Evolutionary conservation across 2,888 invertebrate species (phyloP).

Genomic region (Gonocerus acuteangulatus): DNA sequence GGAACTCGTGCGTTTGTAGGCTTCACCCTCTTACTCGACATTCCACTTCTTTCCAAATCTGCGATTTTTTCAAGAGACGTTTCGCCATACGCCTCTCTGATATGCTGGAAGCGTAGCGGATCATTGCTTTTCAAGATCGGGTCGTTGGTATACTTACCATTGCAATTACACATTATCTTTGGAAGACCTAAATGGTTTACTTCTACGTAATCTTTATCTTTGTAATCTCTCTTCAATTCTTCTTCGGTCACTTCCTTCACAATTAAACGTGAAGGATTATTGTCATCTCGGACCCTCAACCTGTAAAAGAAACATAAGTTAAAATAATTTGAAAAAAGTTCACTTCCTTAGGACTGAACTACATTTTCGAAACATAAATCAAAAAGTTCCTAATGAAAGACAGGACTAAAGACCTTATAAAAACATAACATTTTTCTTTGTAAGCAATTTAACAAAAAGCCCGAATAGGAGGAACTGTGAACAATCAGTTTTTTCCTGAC

Average conservation of each 20-base stretch:
- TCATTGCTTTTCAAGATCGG: conserved; percentile 23
- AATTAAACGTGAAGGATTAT: conserved; percentile 2
- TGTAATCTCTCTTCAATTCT: conserved; percentile 30
- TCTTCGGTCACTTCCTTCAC: conserved; percentile 26
- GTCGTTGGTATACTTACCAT: conserved; percentile 29
- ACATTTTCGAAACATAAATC: not conserved
- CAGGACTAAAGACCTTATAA: no score
- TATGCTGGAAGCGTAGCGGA: conserved; percentile 21
- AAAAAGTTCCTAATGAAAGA: no score
- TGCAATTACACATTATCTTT: conserved; percentile 36
- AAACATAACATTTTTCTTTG: no score
- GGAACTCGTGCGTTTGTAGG: not conserved
- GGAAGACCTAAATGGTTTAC: conserved; percentile 36
- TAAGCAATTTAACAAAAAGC: no score
- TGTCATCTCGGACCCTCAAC: conserved; percentile 26
- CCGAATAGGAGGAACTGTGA: no score
- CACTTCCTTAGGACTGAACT: not conserved
- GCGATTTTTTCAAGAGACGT: not conserved
- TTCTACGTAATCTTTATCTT: conserved; percentile 30
- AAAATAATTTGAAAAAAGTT: no score
- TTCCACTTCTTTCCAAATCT: not conserved
- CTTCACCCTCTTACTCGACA: conserved; percentile 5
- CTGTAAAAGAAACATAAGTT: conserved; percentile 20
- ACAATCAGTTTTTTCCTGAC: no score
- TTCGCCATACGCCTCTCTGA: conserved; percentile 1